Evolutionary conservation across 1,140 invertebrate species (phyloP).

Genomic region (Parapsyche elsis): DNA sequence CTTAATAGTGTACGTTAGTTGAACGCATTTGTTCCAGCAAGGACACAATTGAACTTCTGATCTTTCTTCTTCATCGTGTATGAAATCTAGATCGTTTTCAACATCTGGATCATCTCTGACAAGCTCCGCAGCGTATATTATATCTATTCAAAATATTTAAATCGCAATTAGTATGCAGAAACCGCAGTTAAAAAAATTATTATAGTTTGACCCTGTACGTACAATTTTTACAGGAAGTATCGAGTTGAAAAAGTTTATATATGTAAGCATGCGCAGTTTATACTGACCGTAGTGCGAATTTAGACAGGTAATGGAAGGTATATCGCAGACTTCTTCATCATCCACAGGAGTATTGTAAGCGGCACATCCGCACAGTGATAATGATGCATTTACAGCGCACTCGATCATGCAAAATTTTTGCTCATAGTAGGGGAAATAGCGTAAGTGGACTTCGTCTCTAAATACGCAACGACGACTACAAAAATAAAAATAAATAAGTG

Average conservation of each 20-base stretch:
- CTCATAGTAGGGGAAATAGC: slow-evolving; percentile 38
- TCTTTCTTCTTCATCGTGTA: slow-evolving; percentile 38
- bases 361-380: slow-evolving; percentile 37
- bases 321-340: slow-evolving; percentile 27
- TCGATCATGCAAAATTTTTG: slow-evolving; percentile 33
- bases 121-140: slow-evolving; percentile 37
- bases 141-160: slow-evolving; percentile 20
- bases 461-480: slow-evolving; percentile 27
- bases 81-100: not conserved
- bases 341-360: slow-evolving; percentile 42
- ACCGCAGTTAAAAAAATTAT: too few relatives aligned
- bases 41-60: slow-evolving; percentile 30
- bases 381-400: slow-evolving; percentile 39
- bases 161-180: not conserved
- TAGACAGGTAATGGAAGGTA: slow-evolving; percentile 35
- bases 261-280: too few relatives aligned
- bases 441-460: slow-evolving; percentile 24
- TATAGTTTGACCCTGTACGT: too few relatives aligned
- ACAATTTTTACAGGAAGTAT: too few relatives aligned
- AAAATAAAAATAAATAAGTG: slow-evolving; percentile 11
- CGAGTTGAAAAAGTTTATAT: too few relatives aligned
- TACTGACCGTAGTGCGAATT: slow-evolving; percentile 35
- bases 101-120: slow-evolving; percentile 39
- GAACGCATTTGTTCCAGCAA: slow-evolving; percentile 37
- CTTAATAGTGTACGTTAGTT: slow-evolving; percentile 1